Conservation (phyloP, 2,113 vertebrate species). For the Meles meles region DNA sequence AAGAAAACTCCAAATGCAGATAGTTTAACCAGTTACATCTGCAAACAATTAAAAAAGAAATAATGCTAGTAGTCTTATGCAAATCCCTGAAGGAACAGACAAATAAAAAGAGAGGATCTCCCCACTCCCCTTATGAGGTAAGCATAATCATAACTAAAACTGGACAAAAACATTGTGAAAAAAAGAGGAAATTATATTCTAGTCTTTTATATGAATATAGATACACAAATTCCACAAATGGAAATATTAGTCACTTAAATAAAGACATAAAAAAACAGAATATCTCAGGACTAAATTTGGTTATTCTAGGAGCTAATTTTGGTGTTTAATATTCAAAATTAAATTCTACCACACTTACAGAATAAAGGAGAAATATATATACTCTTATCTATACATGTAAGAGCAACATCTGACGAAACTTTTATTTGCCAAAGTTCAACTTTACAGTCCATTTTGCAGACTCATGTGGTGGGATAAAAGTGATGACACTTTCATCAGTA, state of each 20-base stretch:
- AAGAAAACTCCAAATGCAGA: not conserved
- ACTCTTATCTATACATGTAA: not conserved
- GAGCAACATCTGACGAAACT: not conserved
- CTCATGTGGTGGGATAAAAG: not conserved
- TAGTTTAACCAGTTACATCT: not conserved
- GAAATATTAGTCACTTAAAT: not conserved
- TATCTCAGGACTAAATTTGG: not conserved
- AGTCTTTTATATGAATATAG: not conserved
- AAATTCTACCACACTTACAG: not conserved
- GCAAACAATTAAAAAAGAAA: not conserved
- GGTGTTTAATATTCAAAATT: not conserved
- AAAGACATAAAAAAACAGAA: not conserved
- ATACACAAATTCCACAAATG: not conserved
- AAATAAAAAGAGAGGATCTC: not conserved
- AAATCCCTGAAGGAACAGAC: not conserved
- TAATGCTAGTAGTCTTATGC: not conserved
- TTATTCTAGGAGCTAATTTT: not conserved
- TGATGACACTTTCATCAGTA: not conserved
- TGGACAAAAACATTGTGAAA: not conserved
- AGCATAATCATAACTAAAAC: not conserved
- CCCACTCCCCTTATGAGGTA: not conserved
- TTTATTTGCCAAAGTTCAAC: not conserved
- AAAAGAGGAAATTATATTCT: not conserved
- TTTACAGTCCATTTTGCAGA: not conserved
- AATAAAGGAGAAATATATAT: not conserved